These are phyloP conservation scores for Axis porcinus DNA, from an alignment of 2,113 vertebrate genomes.

Conservation along the genomic window DNA sequence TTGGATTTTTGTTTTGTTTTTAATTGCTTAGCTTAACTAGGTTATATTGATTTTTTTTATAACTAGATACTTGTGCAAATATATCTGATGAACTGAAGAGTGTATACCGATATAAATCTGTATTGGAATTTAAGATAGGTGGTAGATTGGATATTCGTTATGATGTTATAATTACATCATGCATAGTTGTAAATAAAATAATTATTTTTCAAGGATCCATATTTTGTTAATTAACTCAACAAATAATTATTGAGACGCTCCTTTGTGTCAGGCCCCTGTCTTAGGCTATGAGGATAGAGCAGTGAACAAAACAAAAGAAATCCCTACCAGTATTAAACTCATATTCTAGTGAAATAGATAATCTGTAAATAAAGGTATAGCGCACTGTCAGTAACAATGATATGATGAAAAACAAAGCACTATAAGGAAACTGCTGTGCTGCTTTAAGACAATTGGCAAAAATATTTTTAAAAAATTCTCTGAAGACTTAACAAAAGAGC, in stretches of 20 bases:
- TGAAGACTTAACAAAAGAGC: background rate
- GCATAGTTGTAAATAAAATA: background rate
- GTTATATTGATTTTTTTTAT: background rate
- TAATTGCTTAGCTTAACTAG: background rate
- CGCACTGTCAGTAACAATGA: background rate
- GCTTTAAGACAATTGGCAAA: background rate
- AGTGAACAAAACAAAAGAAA: background rate
- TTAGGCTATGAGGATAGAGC: background rate
- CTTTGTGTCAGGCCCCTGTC: background rate
- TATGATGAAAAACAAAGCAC: background rate
- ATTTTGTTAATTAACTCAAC: background rate
- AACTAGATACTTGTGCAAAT: background rate
- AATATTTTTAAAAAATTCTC: background rate
- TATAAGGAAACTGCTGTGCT: background rate
- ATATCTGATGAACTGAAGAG: background rate
- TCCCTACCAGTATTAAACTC: background rate
- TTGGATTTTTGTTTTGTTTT: background rate
- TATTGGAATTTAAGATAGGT: background rate
- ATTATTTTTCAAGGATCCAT: background rate
- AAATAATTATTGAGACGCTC: background rate
- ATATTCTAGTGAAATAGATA: background rate
- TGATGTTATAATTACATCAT: background rate
- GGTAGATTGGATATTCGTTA: background rate
- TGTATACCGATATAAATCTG: background rate
- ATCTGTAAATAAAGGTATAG: background rate